These are phyloP conservation scores for Collichthys lucidus DNA, from an alignment of 2,113 vertebrate genomes.

Conservation along the genomic window DNA sequence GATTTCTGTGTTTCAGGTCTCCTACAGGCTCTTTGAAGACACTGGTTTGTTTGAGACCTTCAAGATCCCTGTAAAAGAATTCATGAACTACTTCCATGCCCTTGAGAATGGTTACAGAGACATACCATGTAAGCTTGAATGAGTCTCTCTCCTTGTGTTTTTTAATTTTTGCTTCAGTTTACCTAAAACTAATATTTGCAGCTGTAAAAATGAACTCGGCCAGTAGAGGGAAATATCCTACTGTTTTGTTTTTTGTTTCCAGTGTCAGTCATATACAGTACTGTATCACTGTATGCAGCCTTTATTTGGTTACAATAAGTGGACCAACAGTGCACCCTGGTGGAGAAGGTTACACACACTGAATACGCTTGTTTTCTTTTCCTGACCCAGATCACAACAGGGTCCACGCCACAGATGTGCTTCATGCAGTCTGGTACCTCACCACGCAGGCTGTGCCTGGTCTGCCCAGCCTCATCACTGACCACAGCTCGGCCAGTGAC, in stretches of 20 bases:
- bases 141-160: neutral
- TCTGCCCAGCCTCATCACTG: constrained; percentile 89
- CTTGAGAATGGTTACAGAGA: constrained; percentile 97
- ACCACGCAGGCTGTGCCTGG: constrained; percentile 95
- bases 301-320: neutral
- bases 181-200: neutral
- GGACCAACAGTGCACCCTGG: constrained; percentile 65
- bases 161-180: neutral
- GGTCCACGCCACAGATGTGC: constrained; percentile 97
- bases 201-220: constrained; percentile 16
- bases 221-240: constrained; percentile 61
- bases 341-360: constrained; percentile 43
- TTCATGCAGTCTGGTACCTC: constrained; percentile 98
- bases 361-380: constrained; percentile 12
- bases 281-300: neutral
- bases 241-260: neutral
- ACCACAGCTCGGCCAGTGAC: constrained; percentile 91
- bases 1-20: constrained; percentile 65
- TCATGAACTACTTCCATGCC: constrained; percentile 99
- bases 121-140: constrained; percentile 93
- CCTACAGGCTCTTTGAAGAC: constrained; percentile 97
- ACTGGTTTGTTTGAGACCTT: constrained; percentile 96
- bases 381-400: constrained; percentile 93
- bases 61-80: constrained; percentile 95
- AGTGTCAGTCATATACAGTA: neutral